Evolutionary conservation across 2,113 vertebrate species (phyloP).

Genomic region (Tringa solitaria): DNA sequence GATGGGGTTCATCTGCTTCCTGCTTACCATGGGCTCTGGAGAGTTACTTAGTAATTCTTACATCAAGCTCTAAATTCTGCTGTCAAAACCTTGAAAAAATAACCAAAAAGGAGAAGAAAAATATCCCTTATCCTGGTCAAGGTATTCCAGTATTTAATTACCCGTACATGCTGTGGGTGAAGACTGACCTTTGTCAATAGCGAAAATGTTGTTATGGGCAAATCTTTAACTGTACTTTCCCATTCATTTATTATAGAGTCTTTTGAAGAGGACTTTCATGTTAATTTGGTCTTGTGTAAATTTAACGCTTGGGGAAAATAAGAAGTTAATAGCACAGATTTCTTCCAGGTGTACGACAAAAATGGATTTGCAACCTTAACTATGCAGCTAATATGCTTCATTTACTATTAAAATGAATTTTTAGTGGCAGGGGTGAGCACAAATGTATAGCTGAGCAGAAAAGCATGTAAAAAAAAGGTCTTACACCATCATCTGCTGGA

Average conservation of each 20-base stretch:
- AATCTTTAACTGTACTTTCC: not conserved
- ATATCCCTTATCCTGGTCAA: not conserved
- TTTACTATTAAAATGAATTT: not conserved
- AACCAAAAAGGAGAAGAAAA: not conserved
- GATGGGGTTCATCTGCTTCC: not conserved
- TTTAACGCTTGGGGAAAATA: conserved; percentile 17
- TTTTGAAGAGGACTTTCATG: conserved; percentile 8
- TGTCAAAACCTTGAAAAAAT: not conserved
- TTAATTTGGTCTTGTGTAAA: not conserved
- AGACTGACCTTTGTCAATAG: not conserved
- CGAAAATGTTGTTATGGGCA: not conserved
- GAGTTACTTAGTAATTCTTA: not conserved
- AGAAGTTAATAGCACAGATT: conserved; percentile 8
- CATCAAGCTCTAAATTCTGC: not conserved
- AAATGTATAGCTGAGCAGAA: not conserved
- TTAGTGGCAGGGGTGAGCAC: not conserved
- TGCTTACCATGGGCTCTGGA: not conserved
- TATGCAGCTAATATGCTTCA: not conserved
- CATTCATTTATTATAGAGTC: not conserved
- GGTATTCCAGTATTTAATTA: not conserved
- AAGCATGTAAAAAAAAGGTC: not conserved
- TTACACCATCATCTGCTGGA: not conserved
- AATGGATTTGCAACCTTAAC: conserved; percentile 22
- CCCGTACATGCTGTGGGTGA: not conserved
- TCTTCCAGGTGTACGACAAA: not conserved